Evolutionary conservation across 2,888 invertebrate genomes (phyloP), one percentile per base, ranked within the genome.

Genomic region (Gastrophysa polygoni): DNA sequence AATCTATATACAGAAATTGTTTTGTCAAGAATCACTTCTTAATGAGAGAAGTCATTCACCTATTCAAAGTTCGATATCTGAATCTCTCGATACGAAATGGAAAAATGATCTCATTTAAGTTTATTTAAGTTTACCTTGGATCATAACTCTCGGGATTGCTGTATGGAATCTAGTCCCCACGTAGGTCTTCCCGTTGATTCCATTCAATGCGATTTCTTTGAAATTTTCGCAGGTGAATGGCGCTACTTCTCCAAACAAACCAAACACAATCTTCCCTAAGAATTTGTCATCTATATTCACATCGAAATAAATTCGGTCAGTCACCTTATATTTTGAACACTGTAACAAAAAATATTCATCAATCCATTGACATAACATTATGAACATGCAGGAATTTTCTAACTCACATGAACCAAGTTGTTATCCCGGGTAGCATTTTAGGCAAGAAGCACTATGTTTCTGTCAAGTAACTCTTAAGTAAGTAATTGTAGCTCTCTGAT

Each of bases 141-240:
- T 89, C 89, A 96, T 93, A 80, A 96, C 96, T 69, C 92, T 88
- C 78, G 91, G 89, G 69, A 97, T 91, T 59, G 96, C 89, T 14
- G 95, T 86, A 82, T 94, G 94, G 80, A 97, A 94, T 69, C 83
- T 86, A 2, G 91, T 87, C 11, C 91, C 93, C 69, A 88, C 87
- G 78, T 95, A 97, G 1, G 88, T 89, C 77, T 86, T 88, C 18
- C 91, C 92, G 68, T 90, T 84, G 60, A 93, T 86, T 7, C 93
- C 93, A 18, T 86, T 85, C 10, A 88, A 85, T 20, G 94, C 91
- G 29, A 96, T 85, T n/a, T 89, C 86, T 68, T 90, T 85, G 77
- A 97, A 97, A 80, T 97, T 97, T 72, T 89, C 86, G 0, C 91
- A 93, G 0, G 96, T 91, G 79, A 89, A 92, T 1, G 96, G 96